Percentiles rank a stretch among this genome's conserved stretches.
phyloP scores from a whole-genome alignment of 2,797 vertebrate species.

The Rhabdophis nuchalis region DNA sequence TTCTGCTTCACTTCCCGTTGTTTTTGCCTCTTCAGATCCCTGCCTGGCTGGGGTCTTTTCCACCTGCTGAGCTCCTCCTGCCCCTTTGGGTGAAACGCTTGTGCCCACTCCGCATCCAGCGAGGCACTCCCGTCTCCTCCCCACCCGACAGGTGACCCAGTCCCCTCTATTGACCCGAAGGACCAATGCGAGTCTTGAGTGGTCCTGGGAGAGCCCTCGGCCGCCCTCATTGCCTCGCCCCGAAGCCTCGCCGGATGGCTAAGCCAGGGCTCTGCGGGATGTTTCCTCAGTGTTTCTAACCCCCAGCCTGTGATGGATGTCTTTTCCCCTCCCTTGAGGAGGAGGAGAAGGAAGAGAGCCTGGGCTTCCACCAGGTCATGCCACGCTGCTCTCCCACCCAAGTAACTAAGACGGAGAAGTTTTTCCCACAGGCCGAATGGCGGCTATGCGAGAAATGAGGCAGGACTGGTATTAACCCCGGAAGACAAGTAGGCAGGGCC shows the following conservation, averaged over 20 bases:
- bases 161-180: neutral
- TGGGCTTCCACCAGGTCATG: slow-evolving; percentile 73
- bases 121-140: neutral
- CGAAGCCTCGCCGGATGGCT: slow-evolving; percentile 66
- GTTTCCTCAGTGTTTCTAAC: slow-evolving; percentile 73
- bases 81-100: neutral
- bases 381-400: slow-evolving; percentile 62
- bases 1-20: neutral
- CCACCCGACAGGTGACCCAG: neutral
- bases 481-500: slow-evolving; percentile 9
- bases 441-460: slow-evolving; percentile 56
- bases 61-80: neutral
- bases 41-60: neutral
- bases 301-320: slow-evolving; percentile 63
- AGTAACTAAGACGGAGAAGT: slow-evolving; percentile 59
- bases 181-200: slow-evolving; percentile 59
- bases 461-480: slow-evolving; percentile 39
- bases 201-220: slow-evolving; percentile 84
- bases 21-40: neutral
- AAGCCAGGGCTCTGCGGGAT: slow-evolving; percentile 79
- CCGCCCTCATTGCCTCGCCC: slow-evolving; percentile 65
- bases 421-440: slow-evolving; percentile 60
- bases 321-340: slow-evolving; percentile 81
- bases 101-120: neutral
- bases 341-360: slow-evolving; percentile 77